Evolutionary conservation across 1,140 invertebrate genomes (phyloP), one percentile per base, ranked within the genome.

Genomic region (Tetramorium alpestre): DNA sequence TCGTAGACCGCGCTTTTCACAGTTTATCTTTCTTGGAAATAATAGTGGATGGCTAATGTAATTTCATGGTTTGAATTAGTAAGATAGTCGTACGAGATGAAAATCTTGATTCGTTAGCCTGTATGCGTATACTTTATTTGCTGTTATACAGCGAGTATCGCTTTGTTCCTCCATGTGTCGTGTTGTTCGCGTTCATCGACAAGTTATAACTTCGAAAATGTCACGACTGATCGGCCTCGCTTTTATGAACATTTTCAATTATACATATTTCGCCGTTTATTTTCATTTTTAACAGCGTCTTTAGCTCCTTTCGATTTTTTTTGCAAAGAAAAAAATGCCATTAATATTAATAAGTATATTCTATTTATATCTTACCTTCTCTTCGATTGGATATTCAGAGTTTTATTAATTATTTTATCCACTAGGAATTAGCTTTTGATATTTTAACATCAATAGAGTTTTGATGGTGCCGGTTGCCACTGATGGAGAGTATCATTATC

Each of bases 151-250:
- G 56, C 18, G 33, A 80, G 22, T n/a, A 38, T 81, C 47, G 41
- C 33, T 56, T 54, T 81, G 33, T 81, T 56, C 11, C 47, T 11
- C 5, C 33, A 22, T 25, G 51, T 41, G 11, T 33, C 28, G 5
- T n/a, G 6, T 54, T 41, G 33, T 54, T 38, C 41, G 16, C 13
- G n/a, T 65, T 80, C 28, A 69, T 11, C 33, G 33, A 65, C 44
- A 47, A 80, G 62, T 69, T 81, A 70, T 44, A 81, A 81, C 64
- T 81, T 81, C 22, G 33, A 69, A 54, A 70, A n/a, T 5, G 28
- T 51, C 33, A 80, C 64, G 22, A 4, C 8, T 33, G n/a, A n/a
- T 75, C 28, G 16, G 4, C 18, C 13, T 56, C 33, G 25, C 60
- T 78, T 65, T 78, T 56, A 11, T 18, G 22, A 69, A 67, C 11